Evolutionary conservation across 2,797 vertebrate species (phyloP).

Genomic region (Prunella strophiata): DNA sequence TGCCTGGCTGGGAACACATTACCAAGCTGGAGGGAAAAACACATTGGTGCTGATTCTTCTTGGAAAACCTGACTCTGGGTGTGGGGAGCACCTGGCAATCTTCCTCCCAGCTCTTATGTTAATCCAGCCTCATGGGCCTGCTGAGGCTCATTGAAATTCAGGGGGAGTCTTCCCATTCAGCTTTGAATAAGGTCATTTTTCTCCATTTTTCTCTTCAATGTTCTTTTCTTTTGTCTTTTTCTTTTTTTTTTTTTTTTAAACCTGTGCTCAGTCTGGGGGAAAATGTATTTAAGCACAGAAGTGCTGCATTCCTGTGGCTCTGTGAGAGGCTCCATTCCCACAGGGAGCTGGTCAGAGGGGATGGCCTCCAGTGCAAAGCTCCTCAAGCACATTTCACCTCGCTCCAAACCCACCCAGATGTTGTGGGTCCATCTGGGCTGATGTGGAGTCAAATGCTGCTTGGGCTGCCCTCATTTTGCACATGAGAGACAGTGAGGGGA

Average conservation of each 20-base stretch:
- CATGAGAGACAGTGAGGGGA: rapidly evolving
- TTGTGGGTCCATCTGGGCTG: neutral
- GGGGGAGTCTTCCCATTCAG: neutral
- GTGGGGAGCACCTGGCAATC: constrained; percentile 49
- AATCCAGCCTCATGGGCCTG: constrained; percentile 1
- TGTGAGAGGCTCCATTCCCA: neutral
- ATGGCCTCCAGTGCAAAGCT: neutral
- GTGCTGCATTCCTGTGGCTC: neutral
- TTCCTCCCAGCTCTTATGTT: constrained; percentile 36
- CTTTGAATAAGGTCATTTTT: constrained; percentile 15
- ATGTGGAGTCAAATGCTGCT: neutral
- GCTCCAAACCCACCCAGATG: rapidly evolving
- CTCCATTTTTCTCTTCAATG: neutral
- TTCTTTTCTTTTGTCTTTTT: neutral
- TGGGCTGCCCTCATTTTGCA: rapidly evolving
- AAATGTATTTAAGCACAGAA: constrained; percentile 34
- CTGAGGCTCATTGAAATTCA: constrained; percentile 39
- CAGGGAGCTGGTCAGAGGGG: neutral
- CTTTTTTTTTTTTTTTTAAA: neutral
- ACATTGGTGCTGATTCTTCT: neutral
- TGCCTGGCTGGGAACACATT: neutral
- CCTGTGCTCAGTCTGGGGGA: neutral
- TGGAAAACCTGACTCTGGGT: constrained; percentile 20
- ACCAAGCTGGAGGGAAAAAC: neutral
- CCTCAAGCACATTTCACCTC: rapidly evolving